phyloP scores from a whole-genome alignment of 2,797 vertebrate genomes.

The Peromyscus melanophrys region DNA sequence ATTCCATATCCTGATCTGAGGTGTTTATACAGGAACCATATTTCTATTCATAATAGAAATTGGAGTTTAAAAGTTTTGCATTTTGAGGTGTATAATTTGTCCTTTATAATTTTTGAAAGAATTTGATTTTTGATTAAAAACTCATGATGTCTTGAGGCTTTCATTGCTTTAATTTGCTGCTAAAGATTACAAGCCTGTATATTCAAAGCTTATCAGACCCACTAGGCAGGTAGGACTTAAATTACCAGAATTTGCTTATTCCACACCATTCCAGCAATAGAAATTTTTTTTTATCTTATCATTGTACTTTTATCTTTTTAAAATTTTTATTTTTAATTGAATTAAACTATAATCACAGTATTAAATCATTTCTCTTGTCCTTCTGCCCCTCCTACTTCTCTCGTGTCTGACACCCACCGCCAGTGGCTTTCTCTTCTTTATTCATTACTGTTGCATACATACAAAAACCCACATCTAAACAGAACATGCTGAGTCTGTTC shows the following conservation, averaged over 20 bases:
- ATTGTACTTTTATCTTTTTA: not conserved
- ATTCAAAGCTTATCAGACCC: not conserved
- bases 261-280: not conserved
- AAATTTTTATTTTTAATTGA: not conserved
- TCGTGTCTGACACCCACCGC: not conserved
- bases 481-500: not conserved
- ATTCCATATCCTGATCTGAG: not conserved
- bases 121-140: slow-evolving; percentile 18
- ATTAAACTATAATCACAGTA: not conserved
- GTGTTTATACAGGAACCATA: not conserved
- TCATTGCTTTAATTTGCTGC: not conserved
- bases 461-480: not conserved
- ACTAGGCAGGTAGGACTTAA: not conserved
- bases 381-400: not conserved
- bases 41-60: not conserved
- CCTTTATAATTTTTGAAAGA: not conserved
- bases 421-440: not conserved
- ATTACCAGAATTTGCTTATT: not conserved
- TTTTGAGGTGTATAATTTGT: not conserved
- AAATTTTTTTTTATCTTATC: not conserved
- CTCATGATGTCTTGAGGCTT: not conserved
- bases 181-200: not conserved
- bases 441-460: not conserved
- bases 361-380: not conserved
- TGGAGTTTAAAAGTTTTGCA: not conserved